These are phyloP conservation scores for Passer domesticus DNA, from an alignment of 2,113 vertebrate species.

Conservation along the genomic window DNA sequence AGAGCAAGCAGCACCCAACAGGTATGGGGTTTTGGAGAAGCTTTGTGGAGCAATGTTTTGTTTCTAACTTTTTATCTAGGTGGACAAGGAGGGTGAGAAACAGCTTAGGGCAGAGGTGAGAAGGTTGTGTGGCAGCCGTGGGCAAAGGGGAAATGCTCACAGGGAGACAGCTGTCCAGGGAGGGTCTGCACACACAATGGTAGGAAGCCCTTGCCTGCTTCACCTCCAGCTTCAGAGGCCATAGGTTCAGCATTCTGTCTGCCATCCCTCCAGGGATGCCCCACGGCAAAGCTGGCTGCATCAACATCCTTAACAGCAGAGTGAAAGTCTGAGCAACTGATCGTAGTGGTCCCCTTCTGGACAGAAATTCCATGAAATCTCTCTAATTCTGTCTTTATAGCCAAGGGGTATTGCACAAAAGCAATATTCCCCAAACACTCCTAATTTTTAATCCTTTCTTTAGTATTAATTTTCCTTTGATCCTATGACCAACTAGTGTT, in stretches of 20 bases:
- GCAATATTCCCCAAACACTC: neutral
- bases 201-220: neutral
- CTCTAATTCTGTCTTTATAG: neutral
- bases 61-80: neutral
- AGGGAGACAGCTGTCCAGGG: neutral
- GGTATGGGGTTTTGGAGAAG: fast-evolving
- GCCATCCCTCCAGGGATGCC: neutral
- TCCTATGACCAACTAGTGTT: neutral
- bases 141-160: neutral
- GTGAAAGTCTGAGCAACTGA: neutral
- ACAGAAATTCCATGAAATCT: neutral
- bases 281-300: neutral
- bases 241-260: fast-evolving
- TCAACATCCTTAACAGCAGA: neutral
- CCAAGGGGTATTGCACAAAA: neutral
- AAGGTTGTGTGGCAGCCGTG: fast-evolving
- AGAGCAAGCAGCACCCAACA: neutral
- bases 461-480: neutral
- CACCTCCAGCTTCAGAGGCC: neutral
- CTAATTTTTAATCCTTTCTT: neutral
- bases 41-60: neutral
- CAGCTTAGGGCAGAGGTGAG: neutral
- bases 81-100: neutral
- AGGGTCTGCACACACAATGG: fast-evolving
- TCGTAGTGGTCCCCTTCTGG: neutral